Evolutionary conservation across 2,888 invertebrate genomes (phyloP).

Genomic region (Syritta pipiens): DNA sequence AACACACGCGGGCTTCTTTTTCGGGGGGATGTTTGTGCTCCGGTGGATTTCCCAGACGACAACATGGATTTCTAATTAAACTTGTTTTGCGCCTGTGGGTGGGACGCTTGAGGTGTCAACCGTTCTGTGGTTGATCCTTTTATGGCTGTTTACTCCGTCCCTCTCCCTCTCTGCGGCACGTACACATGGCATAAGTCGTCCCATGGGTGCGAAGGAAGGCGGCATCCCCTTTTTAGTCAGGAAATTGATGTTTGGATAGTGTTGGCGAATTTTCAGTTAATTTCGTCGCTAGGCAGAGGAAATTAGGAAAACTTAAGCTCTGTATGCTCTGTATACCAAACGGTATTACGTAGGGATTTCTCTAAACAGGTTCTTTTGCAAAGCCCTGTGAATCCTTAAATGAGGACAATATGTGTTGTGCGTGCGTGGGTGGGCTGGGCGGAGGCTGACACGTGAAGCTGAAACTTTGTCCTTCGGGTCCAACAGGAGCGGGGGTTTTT

Average conservation of each 20-base stretch:
- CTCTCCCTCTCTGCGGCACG: too few species aligned
- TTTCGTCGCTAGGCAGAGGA: not conserved
- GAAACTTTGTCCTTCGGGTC: too few species aligned
- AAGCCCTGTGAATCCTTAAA: not conserved
- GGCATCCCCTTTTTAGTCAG: too few species aligned
- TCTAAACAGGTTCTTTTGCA: too few species aligned
- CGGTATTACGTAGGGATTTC: not conserved
- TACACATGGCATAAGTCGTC: too few species aligned
- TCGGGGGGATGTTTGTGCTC: constrained; percentile 15
- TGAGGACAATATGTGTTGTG: too few species aligned
- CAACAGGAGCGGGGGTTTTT: too few species aligned
- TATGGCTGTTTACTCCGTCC: constrained; percentile 53
- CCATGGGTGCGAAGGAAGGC: too few species aligned
- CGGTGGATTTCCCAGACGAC: constrained; percentile 23
- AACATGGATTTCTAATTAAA: constrained; percentile 67
- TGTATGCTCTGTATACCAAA: too few species aligned
- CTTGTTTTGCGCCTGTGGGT: constrained; percentile 18
- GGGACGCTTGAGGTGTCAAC: constrained; percentile 40
- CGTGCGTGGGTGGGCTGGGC: too few species aligned
- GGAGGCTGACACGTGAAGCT: too few species aligned
- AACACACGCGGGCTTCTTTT: constrained; percentile 21
- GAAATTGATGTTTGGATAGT: constrained; percentile 3
- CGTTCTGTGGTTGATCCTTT: constrained; percentile 46
- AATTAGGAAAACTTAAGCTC: constrained; percentile 21
- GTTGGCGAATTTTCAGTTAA: constrained; percentile 21